These are phyloP conservation scores for Festucalex cinctus DNA, from an alignment of 2,113 vertebrate genomes.

Conservation along the genomic window DNA sequence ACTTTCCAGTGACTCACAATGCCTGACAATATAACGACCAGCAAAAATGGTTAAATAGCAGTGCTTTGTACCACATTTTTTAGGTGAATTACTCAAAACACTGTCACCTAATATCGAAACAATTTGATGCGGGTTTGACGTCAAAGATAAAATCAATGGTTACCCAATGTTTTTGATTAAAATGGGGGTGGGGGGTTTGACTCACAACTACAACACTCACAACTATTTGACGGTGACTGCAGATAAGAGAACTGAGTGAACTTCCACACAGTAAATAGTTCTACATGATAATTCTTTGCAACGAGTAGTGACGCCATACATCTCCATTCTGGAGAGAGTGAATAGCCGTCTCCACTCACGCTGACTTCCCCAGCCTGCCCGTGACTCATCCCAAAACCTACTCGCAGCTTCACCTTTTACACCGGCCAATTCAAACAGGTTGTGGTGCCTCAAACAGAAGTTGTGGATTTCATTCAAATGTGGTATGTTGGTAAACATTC, in stretches of 20 bases:
- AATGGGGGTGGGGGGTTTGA: not conserved
- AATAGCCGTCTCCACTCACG: slow-evolving; percentile 4
- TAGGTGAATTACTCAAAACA: not conserved
- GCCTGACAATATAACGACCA: not conserved
- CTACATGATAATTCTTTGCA: not conserved
- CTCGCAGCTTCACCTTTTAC: not conserved
- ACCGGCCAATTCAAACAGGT: not conserved
- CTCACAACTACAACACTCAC: not conserved
- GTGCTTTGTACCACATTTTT: not conserved
- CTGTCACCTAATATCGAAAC: not conserved
- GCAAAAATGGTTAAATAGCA: not conserved
- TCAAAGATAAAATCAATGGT: slow-evolving; percentile 3
- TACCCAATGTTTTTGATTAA: not conserved
- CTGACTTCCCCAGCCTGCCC: slow-evolving; percentile 38
- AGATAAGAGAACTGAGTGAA: slow-evolving; percentile 16
- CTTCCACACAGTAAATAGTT: slow-evolving; percentile 1
- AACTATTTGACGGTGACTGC: not conserved
- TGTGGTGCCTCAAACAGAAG: not conserved
- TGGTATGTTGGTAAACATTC: not conserved
- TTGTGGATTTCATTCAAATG: slow-evolving; percentile 2
- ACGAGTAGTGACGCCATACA: slow-evolving; percentile 1
- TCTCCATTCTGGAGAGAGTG: not conserved
- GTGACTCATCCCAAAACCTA: not conserved
- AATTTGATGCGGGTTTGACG: not conserved
- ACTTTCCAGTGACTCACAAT: not conserved